These are phyloP conservation scores for Corythaixoides concolor DNA, from an alignment of 2,113 vertebrate species.

Conservation along the genomic window DNA sequence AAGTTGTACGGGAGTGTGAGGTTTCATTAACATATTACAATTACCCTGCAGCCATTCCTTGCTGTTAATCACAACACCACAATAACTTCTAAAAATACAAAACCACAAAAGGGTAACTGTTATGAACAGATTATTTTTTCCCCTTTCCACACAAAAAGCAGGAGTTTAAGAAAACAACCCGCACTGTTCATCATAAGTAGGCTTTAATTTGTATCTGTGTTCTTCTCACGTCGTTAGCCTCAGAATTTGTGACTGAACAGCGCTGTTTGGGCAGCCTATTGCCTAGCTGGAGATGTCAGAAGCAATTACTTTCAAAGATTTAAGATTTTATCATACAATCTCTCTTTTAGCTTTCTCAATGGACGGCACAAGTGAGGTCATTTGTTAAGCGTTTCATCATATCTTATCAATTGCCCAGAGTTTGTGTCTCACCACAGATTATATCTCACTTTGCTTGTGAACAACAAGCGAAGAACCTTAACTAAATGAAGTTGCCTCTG, in stretches of 20 bases:
- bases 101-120: constrained; percentile 41
- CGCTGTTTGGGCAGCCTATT: constrained; percentile 63
- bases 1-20: constrained; percentile 34
- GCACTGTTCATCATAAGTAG: constrained; percentile 47
- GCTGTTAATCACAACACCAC: constrained; percentile 61
- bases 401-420: constrained; percentile 50
- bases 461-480: constrained; percentile 2
- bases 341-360: constrained; percentile 53
- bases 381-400: constrained; percentile 66
- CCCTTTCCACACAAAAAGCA: constrained; percentile 7
- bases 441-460: constrained; percentile 53
- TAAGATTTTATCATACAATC: constrained; percentile 73
- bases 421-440: constrained; percentile 50
- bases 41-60: constrained; percentile 55
- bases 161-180: constrained; percentile 47
- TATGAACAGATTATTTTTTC: constrained; percentile 52
- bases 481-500: constrained; percentile 9
- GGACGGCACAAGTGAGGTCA: constrained; percentile 48
- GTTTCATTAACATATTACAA: constrained; percentile 61
- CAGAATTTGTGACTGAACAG: constrained; percentile 69
- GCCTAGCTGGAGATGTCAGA: constrained; percentile 71
- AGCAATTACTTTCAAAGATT: constrained; percentile 74
- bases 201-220: constrained; percentile 74
- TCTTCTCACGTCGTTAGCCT: constrained; percentile 71
- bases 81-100: constrained; percentile 63